phyloP scores from a whole-genome alignment of 1,140 invertebrate species.

The Neocloeon triangulifer region DNA sequence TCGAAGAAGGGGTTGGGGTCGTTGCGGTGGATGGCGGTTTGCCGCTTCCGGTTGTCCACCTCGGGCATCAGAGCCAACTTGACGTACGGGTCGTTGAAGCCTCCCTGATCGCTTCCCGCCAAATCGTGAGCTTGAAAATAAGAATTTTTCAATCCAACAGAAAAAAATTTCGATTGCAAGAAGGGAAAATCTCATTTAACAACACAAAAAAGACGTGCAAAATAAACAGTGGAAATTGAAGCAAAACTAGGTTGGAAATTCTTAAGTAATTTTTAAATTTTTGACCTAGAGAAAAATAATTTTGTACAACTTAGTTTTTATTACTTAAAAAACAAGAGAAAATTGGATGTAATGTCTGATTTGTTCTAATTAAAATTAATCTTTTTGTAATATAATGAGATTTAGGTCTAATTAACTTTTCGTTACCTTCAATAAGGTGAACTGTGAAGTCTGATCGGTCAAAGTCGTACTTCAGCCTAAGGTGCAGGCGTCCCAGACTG shows the following conservation, averaged over 20 bases:
- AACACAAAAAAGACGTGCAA: background rate
- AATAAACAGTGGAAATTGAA: no score
- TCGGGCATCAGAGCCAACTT: slow-evolving; percentile 47
- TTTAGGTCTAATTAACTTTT: no score
- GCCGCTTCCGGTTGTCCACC: slow-evolving; percentile 59
- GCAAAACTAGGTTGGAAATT: no score
- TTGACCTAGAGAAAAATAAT: background rate
- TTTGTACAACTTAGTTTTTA: background rate
- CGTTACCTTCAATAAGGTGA: slow-evolving; percentile 69
- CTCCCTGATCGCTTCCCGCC: slow-evolving; percentile 52
- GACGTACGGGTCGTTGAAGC: slow-evolving; percentile 73
- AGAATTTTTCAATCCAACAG: slow-evolving; percentile 3
- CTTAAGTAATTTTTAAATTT: no score
- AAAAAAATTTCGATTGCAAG: background rate
- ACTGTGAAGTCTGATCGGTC: slow-evolving; percentile 69
- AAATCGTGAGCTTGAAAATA: slow-evolving; percentile 44
- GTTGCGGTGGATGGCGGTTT: slow-evolving; percentile 53
- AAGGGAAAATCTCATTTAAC: background rate
- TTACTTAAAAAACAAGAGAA: no score
- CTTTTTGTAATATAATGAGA: no score
- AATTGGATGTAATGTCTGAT: slow-evolving; percentile 3
- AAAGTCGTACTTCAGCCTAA: slow-evolving; percentile 73
- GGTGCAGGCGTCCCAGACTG: slow-evolving; percentile 52
- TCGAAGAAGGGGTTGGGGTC: slow-evolving; percentile 59
- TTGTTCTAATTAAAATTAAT: no score